phyloP scores from a whole-genome alignment of 2,797 vertebrate species.

The Cossypha polioptera region DNA sequence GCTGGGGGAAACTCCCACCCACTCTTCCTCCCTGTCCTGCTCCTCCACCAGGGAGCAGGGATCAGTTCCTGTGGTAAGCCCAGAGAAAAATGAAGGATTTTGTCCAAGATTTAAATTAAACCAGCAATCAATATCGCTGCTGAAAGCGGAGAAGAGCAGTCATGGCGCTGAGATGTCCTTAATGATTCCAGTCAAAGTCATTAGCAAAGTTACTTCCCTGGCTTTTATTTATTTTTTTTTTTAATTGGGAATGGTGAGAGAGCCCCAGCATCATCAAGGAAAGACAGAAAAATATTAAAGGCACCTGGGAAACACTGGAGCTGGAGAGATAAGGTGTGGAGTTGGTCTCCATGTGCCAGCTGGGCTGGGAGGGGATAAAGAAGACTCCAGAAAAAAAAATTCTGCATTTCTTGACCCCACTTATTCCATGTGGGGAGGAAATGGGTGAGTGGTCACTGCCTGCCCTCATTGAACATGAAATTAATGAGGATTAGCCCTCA shows the following conservation, averaged over 20 bases:
- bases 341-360: neutral
- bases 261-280: neutral
- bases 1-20: accelerated
- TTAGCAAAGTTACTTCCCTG: neutral
- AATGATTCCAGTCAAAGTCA: slow-evolving; percentile 22
- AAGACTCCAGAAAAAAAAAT: neutral
- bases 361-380: neutral
- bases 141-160: neutral
- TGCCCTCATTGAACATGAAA: neutral
- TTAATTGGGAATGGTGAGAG: neutral
- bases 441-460: neutral
- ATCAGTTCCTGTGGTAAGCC: neutral
- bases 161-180: neutral
- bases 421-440: neutral
- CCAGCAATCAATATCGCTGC: neutral
- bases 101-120: slow-evolving; percentile 33
- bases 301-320: neutral
- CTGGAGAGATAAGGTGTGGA: neutral
- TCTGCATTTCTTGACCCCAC: neutral
- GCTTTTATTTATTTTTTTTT: neutral
- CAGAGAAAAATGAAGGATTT: neutral
- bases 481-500: neutral
- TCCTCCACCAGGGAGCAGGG: neutral
- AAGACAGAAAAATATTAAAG: neutral
- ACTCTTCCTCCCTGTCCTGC: neutral